Conservation (phyloP, 2,797 vertebrate genomes). For the Microtus agrestis region DNA sequence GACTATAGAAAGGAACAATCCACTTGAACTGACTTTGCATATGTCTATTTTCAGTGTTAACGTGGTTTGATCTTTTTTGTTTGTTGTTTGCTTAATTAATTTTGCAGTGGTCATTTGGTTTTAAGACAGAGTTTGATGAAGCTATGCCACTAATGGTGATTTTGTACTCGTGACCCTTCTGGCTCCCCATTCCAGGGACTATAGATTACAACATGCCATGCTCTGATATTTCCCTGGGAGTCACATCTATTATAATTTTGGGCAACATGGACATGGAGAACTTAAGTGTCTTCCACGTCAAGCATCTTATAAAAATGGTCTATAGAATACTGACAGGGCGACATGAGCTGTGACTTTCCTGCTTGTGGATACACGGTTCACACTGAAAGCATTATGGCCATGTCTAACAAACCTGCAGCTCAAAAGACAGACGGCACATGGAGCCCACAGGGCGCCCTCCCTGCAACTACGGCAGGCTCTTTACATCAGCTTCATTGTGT, state of each 20-base stretch:
- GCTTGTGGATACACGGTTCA: not conserved
- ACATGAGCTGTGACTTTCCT: not conserved
- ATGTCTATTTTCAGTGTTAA: slow-evolving; percentile 16
- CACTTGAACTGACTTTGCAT: slow-evolving; percentile 30
- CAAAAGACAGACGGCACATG: not conserved
- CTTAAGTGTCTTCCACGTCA: not conserved
- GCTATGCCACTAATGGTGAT: not conserved
- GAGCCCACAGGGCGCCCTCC: not conserved
- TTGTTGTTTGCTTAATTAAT: not conserved
- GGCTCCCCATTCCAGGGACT: not conserved
- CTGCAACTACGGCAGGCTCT: not conserved
- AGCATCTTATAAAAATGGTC: slow-evolving; percentile 1
- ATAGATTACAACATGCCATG: not conserved
- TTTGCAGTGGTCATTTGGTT: not conserved
- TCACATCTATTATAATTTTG: not conserved
- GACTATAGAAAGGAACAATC: slow-evolving; percentile 11
- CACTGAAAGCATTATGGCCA: not conserved
- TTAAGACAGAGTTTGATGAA: not conserved
- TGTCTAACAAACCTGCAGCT: not conserved
- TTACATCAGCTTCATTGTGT: not conserved
- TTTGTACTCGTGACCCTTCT: not conserved
- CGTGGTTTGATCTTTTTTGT: not conserved
- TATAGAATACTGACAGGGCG: not conserved
- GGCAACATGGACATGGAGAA: slow-evolving; percentile 11
- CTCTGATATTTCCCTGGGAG: slow-evolving; percentile 27